Evolutionary conservation across 1,140 invertebrate species (phyloP), one percentile per base, ranked within the genome.

Genomic region (Lepidurus packardi): DNA sequence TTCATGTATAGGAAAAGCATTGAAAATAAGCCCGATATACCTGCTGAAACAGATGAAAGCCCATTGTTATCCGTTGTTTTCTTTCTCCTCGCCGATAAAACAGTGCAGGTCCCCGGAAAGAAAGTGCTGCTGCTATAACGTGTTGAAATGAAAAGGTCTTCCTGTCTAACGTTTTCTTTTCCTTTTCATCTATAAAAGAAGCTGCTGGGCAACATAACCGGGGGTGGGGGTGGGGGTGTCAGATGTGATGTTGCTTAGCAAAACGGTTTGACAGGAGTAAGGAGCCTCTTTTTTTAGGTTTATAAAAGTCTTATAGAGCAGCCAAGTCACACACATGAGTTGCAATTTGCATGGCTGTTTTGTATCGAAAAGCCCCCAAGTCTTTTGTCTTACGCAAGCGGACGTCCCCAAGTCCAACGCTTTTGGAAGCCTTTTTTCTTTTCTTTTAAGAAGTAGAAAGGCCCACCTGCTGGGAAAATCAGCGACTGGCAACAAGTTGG

Each of bases 301-400:
- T 34, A 34, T 34, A 34, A 65, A 6, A n/a, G 53, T 65, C 53
- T 65, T 65, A 65, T 34, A 65, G 53, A 65, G 21, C 16, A 65
- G 53, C 16, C 53, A 13, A 65, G 53, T 65, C 53, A 65, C 53
- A 65, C 53, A 65, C 53, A 65, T 65, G 53, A 65, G 53, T 65
- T 65, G 53, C 53, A 65, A 65, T 65, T 65, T 65, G 53, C 53
- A 65, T 65, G 53, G 53, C 13, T 65, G 53, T 65, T 65, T 65
- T 34, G 53, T 13, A 21, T 13, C 53, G 53, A 21, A n/a, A 65
- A 16, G 53, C 16, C 53, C 53, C 16, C 16, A 65, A 21, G 53
- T 65, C 53, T 65, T 65, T 65, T 65, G 53, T 65, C 53, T 65
- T 65, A 7, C 16, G 21, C 16, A 21, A 65, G 13, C 53, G 53